Evolutionary conservation across 2,888 invertebrate species (phyloP), one percentile per base, ranked within the genome.

Genomic region (Coelinius sp.): DNA sequence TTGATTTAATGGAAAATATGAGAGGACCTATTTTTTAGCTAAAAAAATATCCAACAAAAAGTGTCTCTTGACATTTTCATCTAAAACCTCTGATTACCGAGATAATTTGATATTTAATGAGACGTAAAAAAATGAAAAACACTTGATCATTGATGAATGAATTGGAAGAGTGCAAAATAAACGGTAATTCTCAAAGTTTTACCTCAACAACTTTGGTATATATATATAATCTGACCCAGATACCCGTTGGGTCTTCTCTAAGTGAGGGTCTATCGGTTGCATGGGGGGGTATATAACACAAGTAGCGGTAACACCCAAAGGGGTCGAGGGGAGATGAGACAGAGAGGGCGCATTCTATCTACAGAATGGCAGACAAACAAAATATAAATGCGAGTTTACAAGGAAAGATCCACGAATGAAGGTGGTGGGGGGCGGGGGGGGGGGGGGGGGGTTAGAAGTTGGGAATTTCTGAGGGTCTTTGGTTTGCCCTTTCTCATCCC

Each of bases 151-250:
- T 63, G 24, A 38, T 63, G 20, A 24, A 52, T 44, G 66, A 22
- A 27, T 27, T 27, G n/a, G 8, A 12, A 14, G 46, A 14, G 31
- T 52, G 35, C 24, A 35, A 25, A 49, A 52, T 66, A 49, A 17
- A 24, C 14, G 14, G 31, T 31, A 59, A 59, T 59, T 59, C 59
- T 17, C 63, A n/a, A 25, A n/a, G 46, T 67, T 52, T 35, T 59
- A 70, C 49, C 73, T 73, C 82, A 81, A 83, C 83, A 83, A 83
- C 81, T 83, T 80, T 81, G 81, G 78, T 80, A 82, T 79, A 78
- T 78, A 78, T 78, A 76, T 27, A 84, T 83, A 84, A 84, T 84
- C 81, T 85, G 85, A 85, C 85, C 84, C 83, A 85, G 82, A 85
- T 85, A 80, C 82, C 77, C 73, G 63, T 17, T 59, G 79, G 79